These are phyloP conservation scores for Ramazzottius varieornatus DNA, from an alignment of 2,888 invertebrate genomes.

Conservation along the genomic window DNA sequence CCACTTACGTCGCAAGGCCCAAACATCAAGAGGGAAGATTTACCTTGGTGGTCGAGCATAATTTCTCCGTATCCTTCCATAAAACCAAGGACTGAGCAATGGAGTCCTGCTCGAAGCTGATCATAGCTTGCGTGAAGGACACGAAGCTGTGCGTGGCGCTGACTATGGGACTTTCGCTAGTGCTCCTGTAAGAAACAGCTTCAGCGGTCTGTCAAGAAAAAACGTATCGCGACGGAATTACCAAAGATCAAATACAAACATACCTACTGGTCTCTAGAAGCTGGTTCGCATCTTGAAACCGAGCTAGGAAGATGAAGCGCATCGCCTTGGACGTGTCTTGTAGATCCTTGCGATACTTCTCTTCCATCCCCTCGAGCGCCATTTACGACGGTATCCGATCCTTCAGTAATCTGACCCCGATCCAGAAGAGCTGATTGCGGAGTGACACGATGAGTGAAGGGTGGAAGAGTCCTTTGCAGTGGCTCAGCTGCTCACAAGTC, in stretches of 20 bases:
- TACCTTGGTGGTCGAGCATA: neutral
- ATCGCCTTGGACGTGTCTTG: neutral
- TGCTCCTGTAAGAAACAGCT: neutral
- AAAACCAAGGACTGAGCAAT: neutral
- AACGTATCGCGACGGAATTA: too few relatives aligned
- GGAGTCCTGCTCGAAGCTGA: neutral
- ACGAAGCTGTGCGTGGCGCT: constrained; percentile 2
- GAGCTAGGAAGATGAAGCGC: neutral
- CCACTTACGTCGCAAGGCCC: neutral
- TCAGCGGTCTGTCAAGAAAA: too few relatives aligned
- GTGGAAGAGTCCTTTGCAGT: too few relatives aligned
- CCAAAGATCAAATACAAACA: neutral
- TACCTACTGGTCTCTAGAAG: neutral
- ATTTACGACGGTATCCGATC: too few relatives aligned
- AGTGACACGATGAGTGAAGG: too few relatives aligned
- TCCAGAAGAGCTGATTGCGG: too few relatives aligned
- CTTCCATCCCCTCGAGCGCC: too few relatives aligned
- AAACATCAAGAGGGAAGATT: neutral
- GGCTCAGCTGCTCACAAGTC: too few relatives aligned
- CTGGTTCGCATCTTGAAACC: neutral
- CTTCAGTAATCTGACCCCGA: too few relatives aligned
- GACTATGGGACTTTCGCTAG: neutral
- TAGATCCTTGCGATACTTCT: neutral
- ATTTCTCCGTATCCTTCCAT: neutral
- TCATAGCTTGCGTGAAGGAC: neutral